Base-by-base conservation (phyloP, 2,797 vertebrate genomes). In the Eremophila alpestris region DNA sequence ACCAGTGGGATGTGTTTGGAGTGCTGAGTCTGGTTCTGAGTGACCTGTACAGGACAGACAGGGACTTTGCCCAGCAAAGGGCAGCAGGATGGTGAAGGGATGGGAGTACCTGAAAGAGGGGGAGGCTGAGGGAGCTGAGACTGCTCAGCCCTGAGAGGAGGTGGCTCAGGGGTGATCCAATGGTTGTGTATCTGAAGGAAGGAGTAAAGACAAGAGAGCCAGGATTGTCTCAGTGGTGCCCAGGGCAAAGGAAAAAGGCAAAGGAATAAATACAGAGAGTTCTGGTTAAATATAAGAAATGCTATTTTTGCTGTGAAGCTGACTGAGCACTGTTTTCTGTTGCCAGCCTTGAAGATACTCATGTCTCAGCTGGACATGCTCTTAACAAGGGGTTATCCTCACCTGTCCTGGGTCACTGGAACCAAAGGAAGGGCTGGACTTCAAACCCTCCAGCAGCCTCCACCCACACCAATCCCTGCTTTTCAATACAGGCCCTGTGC, bases 291-390 rank as follows among this genome's bases (percentile, higher is more conserved):
- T 2, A 5, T 16, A 38, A n/a, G 19, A 76, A 16, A 51, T 45
- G 58, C 14, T 64, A 6, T 64, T 52, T 45, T 64, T 64, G n/a
- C 64, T 76, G 18, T 46, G 41, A 77, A 23, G 11, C 30, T 55
- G 54, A 51, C 30, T 64, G 45, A 67, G 34, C 32, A 22, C n/a
- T 68, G 15, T 11, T 64, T 79, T 16, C 22, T 40, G n/a, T 38
- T 1, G 15, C n/a, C 18, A 32, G 1, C 18, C 5, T 3, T 68
- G 34, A 51, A 38, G 34, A 19, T 16, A 79, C 0, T 79, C 1
- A 20, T 32, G 65, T 41, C 2, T n/a, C 14, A 30, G 10, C 9
- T 49, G 55, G 46, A 68, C 24, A 7, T 22, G 24, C 19, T 63
- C 8, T 51, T 75, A 38, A 23, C 9, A 19, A 26, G 2, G 2